Evolutionary conservation across 2,888 invertebrate species (phyloP), one percentile per base, ranked within the genome.

Genomic region (Cenopis cana): DNA sequence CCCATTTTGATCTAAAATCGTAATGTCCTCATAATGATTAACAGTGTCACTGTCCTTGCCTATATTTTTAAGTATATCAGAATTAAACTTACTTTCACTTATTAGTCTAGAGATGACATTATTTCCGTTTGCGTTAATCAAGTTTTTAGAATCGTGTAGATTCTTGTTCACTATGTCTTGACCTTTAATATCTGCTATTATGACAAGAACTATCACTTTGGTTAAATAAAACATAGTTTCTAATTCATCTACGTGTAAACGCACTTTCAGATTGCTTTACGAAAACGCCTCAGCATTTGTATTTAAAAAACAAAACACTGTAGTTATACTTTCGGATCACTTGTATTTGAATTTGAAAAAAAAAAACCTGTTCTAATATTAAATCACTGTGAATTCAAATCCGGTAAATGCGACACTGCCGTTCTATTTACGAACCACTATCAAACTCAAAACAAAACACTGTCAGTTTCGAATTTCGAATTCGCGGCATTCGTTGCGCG

Each of bases 11-110:
- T 88, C 90, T 74, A 93, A 77, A 14, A 93, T 79, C 0, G 90
- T 90, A 62, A 93, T 88, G 33, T 93, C 93, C 76, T 91, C 92
- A 14, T 82, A 91, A 71, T 88, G 79, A 69, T 89, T 89, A 0
- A 89, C 90, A 0, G 81, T 77, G 54, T 85, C 88, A 1, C 77
- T 71, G 0, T 79, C 77, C 67, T 81, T 81, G 0, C 85, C 87
- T 0, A 86, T 74, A 73, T 76, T 85, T 74, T 79, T 86, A 3
- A 90, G 56, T 0, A 85, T 77, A 38, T 88, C 84, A 0, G 79
- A 77, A 49, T 86, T 84, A 38, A 85, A 85, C 61, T 81, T 82
- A 14, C 81, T 83, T 69, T 89, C 88, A 52, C 78, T 82, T 4
- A 88, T 73, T 55, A 89, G 77, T 78, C 81, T 85, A 11, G 78